Percentiles rank a stretch among this genome's conserved stretches.
Evolutionary conservation across 2,113 vertebrate genomes (phyloP).

Genomic region (Sterrhoptilus dennistouni): DNA sequence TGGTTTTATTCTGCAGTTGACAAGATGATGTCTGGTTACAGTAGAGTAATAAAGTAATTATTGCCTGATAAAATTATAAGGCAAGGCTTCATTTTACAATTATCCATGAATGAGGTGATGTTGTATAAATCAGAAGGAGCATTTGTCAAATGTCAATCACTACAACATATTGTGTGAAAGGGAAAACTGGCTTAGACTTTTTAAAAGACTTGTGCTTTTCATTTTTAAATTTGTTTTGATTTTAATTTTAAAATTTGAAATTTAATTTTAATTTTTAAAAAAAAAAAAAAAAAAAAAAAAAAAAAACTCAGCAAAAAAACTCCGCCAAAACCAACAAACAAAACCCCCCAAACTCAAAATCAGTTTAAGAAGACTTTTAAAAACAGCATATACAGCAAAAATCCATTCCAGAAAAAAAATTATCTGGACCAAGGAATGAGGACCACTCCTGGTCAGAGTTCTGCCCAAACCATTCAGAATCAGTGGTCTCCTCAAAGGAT

Average conservation of each 20-base stretch:
- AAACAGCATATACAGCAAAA: background rate
- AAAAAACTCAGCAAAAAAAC: background rate
- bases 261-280: background rate
- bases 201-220: background rate
- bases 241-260: background rate
- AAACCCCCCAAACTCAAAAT: accelerated
- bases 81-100: background rate
- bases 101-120: background rate
- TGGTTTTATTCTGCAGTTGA: background rate
- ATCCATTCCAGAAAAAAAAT: background rate
- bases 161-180: background rate
- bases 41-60: background rate
- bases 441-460: background rate
- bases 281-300: background rate
- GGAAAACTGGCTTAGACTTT: background rate
- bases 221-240: background rate
- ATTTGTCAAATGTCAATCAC: background rate
- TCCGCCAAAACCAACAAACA: background rate
- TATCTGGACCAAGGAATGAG: background rate
- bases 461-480: background rate
- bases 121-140: background rate
- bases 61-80: background rate
- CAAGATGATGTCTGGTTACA: background rate
- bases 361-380: background rate
- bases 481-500: background rate